phyloP scores from a whole-genome alignment of 2,113 vertebrate genomes.

The Passer montanus region DNA sequence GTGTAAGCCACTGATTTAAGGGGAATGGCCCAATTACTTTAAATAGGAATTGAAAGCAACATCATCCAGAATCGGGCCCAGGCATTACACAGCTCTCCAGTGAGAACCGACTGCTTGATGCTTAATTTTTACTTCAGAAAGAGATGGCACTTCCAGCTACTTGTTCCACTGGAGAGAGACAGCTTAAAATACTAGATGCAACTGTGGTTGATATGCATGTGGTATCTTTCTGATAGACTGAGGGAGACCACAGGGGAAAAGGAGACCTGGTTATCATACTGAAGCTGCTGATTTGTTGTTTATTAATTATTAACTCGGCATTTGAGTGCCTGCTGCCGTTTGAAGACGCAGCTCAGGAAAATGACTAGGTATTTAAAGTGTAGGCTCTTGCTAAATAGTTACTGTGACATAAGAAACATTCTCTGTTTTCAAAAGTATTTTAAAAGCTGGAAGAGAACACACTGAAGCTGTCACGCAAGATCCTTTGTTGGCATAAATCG shows the following conservation, averaged over 20 bases:
- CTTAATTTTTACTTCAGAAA: slow-evolving; percentile 5
- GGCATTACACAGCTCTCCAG: background rate
- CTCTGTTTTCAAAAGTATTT: background rate
- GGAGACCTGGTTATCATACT: slow-evolving; percentile 18
- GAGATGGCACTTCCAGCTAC: background rate
- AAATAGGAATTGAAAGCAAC: background rate
- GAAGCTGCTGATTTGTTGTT: slow-evolving; percentile 39
- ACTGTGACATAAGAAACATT: background rate
- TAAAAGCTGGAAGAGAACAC: background rate
- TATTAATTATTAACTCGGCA: slow-evolving; percentile 56
- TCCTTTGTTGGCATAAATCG: background rate
- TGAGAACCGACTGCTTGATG: background rate
- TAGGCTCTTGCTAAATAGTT: background rate
- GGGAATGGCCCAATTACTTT: slow-evolving; percentile 21
- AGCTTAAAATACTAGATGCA: background rate
- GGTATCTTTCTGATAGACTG: background rate
- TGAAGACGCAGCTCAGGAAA: background rate
- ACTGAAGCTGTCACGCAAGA: background rate
- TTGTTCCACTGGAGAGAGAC: background rate
- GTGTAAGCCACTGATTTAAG: slow-evolving; percentile 3
- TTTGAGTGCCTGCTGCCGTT: background rate
- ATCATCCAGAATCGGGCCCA: background rate
- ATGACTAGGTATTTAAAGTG: background rate
- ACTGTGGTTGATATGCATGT: background rate
- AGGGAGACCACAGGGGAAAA: slow-evolving; percentile 32